phyloP scores from a whole-genome alignment of 2,888 invertebrate genomes.

The Rutpela maculata region DNA sequence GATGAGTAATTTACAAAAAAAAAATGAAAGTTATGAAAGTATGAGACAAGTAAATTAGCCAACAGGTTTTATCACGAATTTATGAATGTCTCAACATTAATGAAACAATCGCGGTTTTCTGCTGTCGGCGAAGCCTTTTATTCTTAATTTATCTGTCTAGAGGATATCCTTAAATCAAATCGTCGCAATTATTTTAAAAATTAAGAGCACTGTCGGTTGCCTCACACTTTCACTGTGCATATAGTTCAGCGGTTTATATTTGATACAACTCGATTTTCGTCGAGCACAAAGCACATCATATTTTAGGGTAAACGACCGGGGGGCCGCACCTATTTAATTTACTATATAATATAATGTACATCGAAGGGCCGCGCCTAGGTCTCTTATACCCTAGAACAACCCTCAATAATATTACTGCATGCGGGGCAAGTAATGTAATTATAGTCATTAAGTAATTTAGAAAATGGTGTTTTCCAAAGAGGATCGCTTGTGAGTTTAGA shows the following conservation, averaged over 20 bases:
- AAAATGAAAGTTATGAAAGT: too few species aligned
- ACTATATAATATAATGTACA: constrained; percentile 23
- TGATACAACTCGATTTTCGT: not conserved
- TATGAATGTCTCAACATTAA: not conserved
- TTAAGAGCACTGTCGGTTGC: constrained; percentile 6
- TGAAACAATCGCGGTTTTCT: constrained; percentile 10
- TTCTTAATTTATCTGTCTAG: constrained; percentile 1
- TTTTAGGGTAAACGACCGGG: constrained; percentile 37
- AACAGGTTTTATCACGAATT: not conserved
- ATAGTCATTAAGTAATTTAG: constrained; percentile 28
- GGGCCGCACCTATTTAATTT: constrained; percentile 35
- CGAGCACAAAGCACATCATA: constrained; percentile 16
- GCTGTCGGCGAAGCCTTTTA: not conserved
- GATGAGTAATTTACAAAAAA: too few species aligned
- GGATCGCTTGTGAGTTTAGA: not conserved
- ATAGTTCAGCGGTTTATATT: not conserved
- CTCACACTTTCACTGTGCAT: constrained; percentile 23
- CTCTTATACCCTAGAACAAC: constrained; percentile 7
- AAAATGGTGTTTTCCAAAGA: constrained; percentile 18
- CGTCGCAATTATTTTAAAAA: not conserved
- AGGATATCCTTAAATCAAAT: constrained; percentile 27
- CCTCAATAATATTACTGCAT: constrained; percentile 24
- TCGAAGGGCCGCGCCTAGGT: constrained; percentile 19
- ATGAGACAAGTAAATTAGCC: not conserved
- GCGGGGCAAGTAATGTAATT: not conserved